Evolutionary conservation across 1,140 invertebrate species (phyloP).

Genomic region (Drosophila serrata): DNA sequence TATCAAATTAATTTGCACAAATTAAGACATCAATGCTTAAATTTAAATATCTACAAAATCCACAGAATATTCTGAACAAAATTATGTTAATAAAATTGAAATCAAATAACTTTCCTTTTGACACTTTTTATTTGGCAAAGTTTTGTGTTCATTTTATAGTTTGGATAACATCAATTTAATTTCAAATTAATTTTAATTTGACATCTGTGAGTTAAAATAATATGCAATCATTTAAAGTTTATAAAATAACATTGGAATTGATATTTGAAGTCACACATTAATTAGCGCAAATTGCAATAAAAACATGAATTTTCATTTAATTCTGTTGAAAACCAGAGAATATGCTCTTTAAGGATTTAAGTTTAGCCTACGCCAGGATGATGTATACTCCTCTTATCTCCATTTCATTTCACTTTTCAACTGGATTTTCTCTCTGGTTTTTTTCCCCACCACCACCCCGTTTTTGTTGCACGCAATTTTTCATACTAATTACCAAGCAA

Average conservation of each 20-base stretch:
- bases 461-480: conserved; percentile 69
- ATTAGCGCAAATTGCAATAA: conserved; percentile 19
- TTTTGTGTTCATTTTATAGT: neutral
- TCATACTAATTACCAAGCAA: conserved; percentile 83
- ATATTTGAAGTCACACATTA: conserved; percentile 28
- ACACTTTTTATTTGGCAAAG: neutral
- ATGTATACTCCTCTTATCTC: conserved; percentile 5
- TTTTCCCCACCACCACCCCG: too few species aligned
- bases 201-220: conserved; percentile 4
- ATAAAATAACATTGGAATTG: conserved; percentile 13
- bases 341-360: conserved; percentile 18
- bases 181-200: conserved; percentile 27
- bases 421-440: conserved; percentile 23
- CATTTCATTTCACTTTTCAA: conserved; percentile 36
- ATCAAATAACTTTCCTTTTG: neutral
- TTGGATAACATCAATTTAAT: conserved; percentile 14
- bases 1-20: conserved; percentile 8
- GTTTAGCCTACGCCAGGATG: neutral
- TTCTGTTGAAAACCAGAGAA: conserved; percentile 1
- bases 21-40: conserved; percentile 4
- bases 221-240: conserved; percentile 11
- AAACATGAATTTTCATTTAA: conserved; percentile 10
- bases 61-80: neutral
- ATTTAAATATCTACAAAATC: neutral
- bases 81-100: neutral